Evolutionary conservation across 2,797 vertebrate genomes (phyloP), one percentile per base, ranked within the genome.

Genomic region (Megalops cyprinoides): DNA sequence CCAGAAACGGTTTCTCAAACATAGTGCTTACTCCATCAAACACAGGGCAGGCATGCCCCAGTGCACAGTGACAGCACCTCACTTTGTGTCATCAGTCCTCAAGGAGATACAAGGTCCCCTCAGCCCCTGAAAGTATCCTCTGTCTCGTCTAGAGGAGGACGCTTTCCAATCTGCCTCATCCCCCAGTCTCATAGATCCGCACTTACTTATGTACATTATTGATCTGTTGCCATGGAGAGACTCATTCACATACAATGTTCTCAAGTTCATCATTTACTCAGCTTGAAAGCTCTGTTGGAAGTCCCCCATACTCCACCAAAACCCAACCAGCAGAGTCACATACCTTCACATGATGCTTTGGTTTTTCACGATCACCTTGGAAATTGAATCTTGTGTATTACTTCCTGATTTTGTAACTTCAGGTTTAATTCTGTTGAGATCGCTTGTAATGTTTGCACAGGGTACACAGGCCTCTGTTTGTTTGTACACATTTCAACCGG

Each of bases 141-240:
- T n/a, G n/a, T n/a, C n/a, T n/a, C n/a, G n/a, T n/a, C n/a, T n/a
- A n/a, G n/a, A n/a, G n/a, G n/a, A n/a, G n/a, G n/a, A n/a, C n/a
- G n/a, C n/a, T n/a, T n/a, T n/a, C n/a, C n/a, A n/a, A n/a, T n/a
- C n/a, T n/a, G n/a, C n/a, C n/a, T n/a, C n/a, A n/a, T n/a, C n/a
- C n/a, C n/a, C n/a, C n/a, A n/a, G n/a, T n/a, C n/a, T n/a, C n/a
- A n/a, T n/a, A n/a, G n/a, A n/a, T n/a, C n/a, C n/a, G n/a, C n/a
- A n/a, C n/a, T n/a, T n/a, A n/a, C n/a, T n/a, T n/a, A n/a, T n/a
- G n/a, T n/a, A n/a, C n/a, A n/a, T 86, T 82, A 89, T 87, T 87
- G 87, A 89, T 87, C 84, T 81, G 85, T 76, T 80, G 80, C 82
- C 81, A 76, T 86, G 83, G 82, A 84, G 85, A 84, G 81, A 60